phyloP scores from a whole-genome alignment of 2,888 invertebrate genomes.

The Heliconius ethilla region DNA sequence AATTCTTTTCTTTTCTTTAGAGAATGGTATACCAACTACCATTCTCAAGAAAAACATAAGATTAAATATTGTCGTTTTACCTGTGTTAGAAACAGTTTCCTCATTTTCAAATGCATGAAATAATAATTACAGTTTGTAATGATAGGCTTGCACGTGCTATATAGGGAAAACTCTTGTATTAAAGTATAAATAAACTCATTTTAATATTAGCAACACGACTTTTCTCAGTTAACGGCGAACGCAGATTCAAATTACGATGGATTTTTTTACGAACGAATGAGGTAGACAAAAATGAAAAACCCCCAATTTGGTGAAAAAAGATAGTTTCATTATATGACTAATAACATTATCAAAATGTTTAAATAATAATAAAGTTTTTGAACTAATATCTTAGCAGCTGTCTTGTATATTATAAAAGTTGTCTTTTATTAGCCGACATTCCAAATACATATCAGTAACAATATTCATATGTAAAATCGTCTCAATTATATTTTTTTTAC shows the following conservation, averaged over 20 bases:
- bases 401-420: neutral
- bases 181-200: constrained; percentile 1
- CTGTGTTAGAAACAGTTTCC: constrained; percentile 3
- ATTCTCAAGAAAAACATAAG: too few relatives aligned
- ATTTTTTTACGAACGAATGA: too few relatives aligned
- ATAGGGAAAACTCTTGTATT: neutral
- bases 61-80: neutral
- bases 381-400: constrained; percentile 1
- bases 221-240: neutral
- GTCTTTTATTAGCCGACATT: neutral
- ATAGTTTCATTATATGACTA: too few relatives aligned
- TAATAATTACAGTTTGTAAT: constrained; percentile 1
- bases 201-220: neutral
- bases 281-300: neutral
- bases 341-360: too few relatives aligned
- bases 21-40: neutral
- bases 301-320: too few relatives aligned
- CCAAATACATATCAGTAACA: neutral
- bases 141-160: neutral
- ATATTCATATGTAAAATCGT: too few relatives aligned
- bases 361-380: neutral
- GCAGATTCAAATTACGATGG: neutral
- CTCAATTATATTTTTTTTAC: too few relatives aligned
- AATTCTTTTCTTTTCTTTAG: neutral
- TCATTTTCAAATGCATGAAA: neutral